Evolutionary conservation across 2,113 vertebrate species (phyloP).

Genomic region (Ranitomeya variabilis): DNA sequence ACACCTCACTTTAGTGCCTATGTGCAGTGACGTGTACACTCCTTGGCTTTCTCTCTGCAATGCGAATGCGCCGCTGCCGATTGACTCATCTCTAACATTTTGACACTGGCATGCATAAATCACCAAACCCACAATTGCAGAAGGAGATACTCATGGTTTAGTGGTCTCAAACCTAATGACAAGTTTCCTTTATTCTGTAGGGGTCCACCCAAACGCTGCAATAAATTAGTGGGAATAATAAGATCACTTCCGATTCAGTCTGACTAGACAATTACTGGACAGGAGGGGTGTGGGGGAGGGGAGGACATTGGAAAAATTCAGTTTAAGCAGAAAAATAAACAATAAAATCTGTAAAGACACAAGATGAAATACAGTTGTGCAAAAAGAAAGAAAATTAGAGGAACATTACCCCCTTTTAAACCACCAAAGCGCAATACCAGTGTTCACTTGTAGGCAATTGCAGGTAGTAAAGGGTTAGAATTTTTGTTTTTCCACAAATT

Average conservation of each 20-base stretch:
- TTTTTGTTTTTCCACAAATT: conserved; percentile 61
- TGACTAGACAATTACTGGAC: neutral
- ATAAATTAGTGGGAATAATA: neutral
- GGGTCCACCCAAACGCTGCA: neutral
- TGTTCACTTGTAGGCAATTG: neutral
- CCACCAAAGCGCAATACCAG: neutral
- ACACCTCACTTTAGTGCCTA: too few species aligned
- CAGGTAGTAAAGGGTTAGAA: neutral
- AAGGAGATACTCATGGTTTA: too few species aligned
- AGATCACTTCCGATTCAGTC: neutral
- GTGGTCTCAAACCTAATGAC: too few species aligned
- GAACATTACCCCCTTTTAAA: conserved; percentile 26
- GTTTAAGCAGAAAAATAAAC: conserved; percentile 10
- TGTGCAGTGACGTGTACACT: too few species aligned
- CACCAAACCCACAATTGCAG: too few species aligned
- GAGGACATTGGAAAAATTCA: neutral
- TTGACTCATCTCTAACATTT: too few species aligned
- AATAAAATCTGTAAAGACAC: neutral
- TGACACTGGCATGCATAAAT: too few species aligned
- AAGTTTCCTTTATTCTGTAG: too few species aligned
- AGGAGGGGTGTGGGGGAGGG: neutral
- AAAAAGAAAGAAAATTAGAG: conserved; percentile 29
- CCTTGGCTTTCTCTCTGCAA: too few species aligned
- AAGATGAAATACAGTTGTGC: conserved; percentile 34
- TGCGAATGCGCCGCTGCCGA: too few species aligned